Percentiles rank a stretch among this genome's conserved stretches.
Evolutionary conservation across 1,140 invertebrate species (phyloP).

Genomic region (Bombus soroeensis): DNA sequence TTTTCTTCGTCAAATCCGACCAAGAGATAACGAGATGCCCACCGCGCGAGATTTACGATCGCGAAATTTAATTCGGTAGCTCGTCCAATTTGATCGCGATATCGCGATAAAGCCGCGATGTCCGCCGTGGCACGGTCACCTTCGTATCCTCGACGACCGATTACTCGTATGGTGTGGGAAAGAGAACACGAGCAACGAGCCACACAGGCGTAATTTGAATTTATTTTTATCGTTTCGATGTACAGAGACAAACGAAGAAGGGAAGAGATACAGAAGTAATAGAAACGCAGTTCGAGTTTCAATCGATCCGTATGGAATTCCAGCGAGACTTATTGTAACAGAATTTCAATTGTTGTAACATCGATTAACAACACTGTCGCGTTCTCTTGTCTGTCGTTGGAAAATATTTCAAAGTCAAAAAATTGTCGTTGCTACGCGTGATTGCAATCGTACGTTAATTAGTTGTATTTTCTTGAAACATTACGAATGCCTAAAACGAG

Average conservation of each 20-base stretch:
- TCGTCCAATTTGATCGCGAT: constrained; percentile 67
- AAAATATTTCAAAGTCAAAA: too few species aligned
- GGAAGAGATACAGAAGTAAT: not conserved
- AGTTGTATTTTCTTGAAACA: too few species aligned
- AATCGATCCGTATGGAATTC: not conserved
- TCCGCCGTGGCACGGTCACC: not conserved
- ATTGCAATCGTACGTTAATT: too few species aligned
- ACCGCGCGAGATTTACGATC: constrained; percentile 54
- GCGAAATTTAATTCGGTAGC: constrained; percentile 70
- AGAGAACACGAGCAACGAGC: not conserved
- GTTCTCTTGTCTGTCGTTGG: too few species aligned
- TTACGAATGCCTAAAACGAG: too few species aligned
- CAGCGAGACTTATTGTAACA: too few species aligned
- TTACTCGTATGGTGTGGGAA: not conserved
- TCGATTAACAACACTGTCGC: too few species aligned
- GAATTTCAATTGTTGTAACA: too few species aligned
- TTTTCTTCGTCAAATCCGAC: constrained; percentile 2
- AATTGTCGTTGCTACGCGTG: too few species aligned
- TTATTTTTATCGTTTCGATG: not conserved
- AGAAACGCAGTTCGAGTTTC: not conserved
- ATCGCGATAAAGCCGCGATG: constrained; percentile 51
- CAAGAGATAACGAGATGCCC: constrained; percentile 46
- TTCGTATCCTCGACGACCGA: too few species aligned
- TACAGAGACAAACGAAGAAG: too few species aligned
- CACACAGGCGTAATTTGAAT: not conserved